Evolutionary conservation across 2,888 invertebrate genomes (phyloP).

Genomic region (Tridacna crocea): DNA sequence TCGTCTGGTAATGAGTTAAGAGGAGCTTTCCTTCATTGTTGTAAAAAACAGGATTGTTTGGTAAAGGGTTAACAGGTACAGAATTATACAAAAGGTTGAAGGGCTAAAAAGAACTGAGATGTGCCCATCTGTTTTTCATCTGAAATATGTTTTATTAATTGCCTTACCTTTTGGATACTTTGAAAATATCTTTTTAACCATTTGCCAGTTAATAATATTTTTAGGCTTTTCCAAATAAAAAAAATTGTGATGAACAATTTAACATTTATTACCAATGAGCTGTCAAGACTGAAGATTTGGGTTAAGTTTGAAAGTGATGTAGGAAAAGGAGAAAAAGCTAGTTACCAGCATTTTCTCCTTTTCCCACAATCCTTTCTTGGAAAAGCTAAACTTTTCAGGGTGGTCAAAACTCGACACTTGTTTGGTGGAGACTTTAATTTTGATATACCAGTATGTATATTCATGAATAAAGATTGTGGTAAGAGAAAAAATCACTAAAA

Average conservation of each 20-base stretch:
- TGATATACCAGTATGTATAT: no score
- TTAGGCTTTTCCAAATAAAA: no score
- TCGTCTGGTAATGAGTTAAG: not conserved
- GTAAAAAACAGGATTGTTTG: not conserved
- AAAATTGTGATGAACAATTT: no score
- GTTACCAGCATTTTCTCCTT: not conserved
- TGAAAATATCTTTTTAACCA: no score
- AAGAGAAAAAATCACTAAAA: no score
- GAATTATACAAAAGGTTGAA: no score
- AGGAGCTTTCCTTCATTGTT: not conserved
- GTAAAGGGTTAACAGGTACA: not conserved
- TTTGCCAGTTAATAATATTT: not conserved
- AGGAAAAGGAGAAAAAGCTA: not conserved
- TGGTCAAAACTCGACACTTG: no score
- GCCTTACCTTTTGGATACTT: not conserved
- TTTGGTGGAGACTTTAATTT: no score
- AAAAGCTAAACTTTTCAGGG: no score
- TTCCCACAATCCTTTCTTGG: not conserved
- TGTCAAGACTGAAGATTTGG: not conserved
- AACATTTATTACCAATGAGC: no score
- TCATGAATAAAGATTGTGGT: no score
- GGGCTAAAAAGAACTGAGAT: constrained; percentile 2
- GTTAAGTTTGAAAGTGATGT: not conserved
- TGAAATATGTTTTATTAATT: constrained; percentile 7
- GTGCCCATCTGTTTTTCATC: constrained; percentile 13